Base-by-base conservation (phyloP, 1,140 invertebrate genomes). In the Drosophila seguyi region DNA sequence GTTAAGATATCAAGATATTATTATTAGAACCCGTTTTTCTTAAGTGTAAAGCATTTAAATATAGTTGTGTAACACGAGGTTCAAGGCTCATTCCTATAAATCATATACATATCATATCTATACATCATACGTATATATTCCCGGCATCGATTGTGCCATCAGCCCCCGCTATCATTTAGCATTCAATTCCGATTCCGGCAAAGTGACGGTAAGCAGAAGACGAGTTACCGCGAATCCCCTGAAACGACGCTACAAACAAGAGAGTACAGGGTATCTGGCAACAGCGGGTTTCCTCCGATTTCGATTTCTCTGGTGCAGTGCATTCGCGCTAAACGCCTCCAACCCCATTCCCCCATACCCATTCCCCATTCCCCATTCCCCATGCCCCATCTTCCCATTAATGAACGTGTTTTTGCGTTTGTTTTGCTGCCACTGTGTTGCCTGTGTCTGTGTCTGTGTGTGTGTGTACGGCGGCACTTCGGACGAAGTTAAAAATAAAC, bases 401-500 rank as follows among this genome's bases (percentile, higher is more conserved):
- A 73, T 72, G 69, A 73, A 73, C 69, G 69, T 72, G 69, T 72
- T 72, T 66, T 31, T 66, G 61, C 61, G 27, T n/a, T 58, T 60
- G 38, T 45, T 62, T 62, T 34, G 58, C 41, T 66, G 41, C 31
- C 29, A 42, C n/a, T 27, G 27, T 18, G 25, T 2, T 25, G 25
- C 25, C 25, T 25, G 25, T 25, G n/a, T n/a, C n/a, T n/a, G n/a
- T n/a, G n/a, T n/a, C n/a, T n/a, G n/a, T 22, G 27, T 31, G 31
- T 53, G 38, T 56, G 34, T 42, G 36, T 60, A 42, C 38, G 58
- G 47, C 41, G 53, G 52, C 65, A 66, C 80, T 87, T 84, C 78
- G 74, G 45, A 73, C 58, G 86, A 88, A 88, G 78, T 86, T 90
- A 84, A 86, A 84, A 84, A 85, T 84, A 84, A 86, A 84, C 77